Evolutionary conservation across 2,888 invertebrate species (phyloP), one percentile per base, ranked within the genome.

Genomic region (Quadriops clusia): DNA sequence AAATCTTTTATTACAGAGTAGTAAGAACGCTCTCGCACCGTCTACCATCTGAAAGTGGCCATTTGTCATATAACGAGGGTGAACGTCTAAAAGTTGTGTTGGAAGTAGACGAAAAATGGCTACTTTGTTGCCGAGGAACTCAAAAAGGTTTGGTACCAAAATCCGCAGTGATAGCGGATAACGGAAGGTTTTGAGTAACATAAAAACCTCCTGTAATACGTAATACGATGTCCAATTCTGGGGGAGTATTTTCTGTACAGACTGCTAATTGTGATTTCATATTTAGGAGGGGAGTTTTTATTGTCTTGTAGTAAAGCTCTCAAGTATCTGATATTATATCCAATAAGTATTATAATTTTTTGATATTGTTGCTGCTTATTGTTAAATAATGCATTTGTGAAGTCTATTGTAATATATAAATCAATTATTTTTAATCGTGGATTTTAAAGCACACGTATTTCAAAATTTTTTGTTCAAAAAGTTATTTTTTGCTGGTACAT

Each of bases 141-240:
- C 76, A 76, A 47, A 81, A 81, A 51, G 83, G 83, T 34, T 64
- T 83, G 21, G 83, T 83, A 22, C 81, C 81, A 2, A 67, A 74
- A 35, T 72, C 74, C 36, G 78, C 78, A 17, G 78, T 81, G 11
- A 63, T 74, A 37, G 68, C 57, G 5, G 59, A 58, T 28, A 46
- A 36, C 11, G 49, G 51, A 36, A 39, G 46, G 30, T 52, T 53
- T 46, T 54, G 51, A 53, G 28, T 12, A 27, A 32, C 17, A 13
- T 17, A 30, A 26, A 17, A 16, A n/a, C 30, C 18, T 12, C 11
- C 25, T 25, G 30, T 20, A 24, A 18, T 18, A 12, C 11, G 7
- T 26, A 12, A 26, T 9, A 5, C 26, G 15, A 6, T 17, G 15
- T 17, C 6, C 12, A 16, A 7, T 6, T 15, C 15, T 8, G 12